A percentile compares a stretch with the other conserved stretches of the same genome.
phyloP scores from a whole-genome alignment of 1,140 invertebrate genomes.

The Zeugodacus cucurbitae region DNA sequence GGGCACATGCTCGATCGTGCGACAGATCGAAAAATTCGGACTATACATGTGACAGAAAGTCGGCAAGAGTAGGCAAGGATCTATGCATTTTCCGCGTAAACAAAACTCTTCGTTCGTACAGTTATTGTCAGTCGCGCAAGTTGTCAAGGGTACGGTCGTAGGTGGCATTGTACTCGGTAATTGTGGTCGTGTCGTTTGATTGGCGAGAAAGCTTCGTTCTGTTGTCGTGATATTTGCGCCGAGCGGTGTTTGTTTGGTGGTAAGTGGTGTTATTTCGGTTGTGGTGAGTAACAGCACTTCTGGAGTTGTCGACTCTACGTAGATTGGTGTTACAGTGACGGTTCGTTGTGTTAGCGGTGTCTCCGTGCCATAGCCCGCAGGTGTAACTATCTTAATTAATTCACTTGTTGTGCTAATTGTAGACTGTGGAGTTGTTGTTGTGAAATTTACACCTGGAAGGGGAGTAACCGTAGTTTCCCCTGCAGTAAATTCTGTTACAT shows the following conservation, averaged over 20 bases:
- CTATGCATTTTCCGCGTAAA: conserved; percentile 68
- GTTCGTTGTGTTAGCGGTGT: neutral
- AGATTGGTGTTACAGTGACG: neutral
- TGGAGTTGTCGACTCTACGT: neutral
- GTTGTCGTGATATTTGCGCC: neutral
- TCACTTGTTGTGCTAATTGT: neutral
- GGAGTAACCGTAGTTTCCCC: conserved; percentile 24
- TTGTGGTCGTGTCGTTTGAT: neutral
- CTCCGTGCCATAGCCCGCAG: neutral
- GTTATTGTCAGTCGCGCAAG: conserved; percentile 61
- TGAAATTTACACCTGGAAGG: neutral
- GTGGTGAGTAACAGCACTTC: neutral
- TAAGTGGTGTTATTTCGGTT: neutral
- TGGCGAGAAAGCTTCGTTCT: neutral
- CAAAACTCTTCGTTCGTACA: conserved; percentile 70
- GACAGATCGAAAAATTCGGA: conserved; percentile 61
- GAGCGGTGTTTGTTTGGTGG: neutral
- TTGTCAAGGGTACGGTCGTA: conserved; percentile 40
- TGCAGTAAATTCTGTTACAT: too few species aligned
- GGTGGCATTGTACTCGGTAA: neutral
- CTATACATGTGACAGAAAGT: conserved; percentile 55
- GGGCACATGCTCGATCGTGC: conserved; percentile 67
- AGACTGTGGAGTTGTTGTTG: neutral
- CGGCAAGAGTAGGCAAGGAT: conserved; percentile 69
- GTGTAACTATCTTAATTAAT: neutral